These are phyloP conservation scores for Aspidiotus destructor DNA, from an alignment of 2,888 invertebrate genomes.

Conservation along the genomic window DNA sequence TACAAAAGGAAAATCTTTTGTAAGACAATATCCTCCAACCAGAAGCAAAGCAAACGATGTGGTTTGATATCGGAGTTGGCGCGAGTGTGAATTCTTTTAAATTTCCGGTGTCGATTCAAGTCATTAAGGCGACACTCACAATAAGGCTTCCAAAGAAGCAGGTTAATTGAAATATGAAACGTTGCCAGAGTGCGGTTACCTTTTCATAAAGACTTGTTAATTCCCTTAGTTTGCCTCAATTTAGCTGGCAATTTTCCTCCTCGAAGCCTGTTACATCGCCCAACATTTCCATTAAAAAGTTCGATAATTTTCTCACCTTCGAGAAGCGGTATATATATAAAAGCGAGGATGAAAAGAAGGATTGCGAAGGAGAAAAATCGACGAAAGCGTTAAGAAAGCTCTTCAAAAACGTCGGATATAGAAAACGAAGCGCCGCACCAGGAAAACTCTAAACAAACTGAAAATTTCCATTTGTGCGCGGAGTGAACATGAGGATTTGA, in stretches of 20 bases:
- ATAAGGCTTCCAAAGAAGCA: slow-evolving; percentile 32
- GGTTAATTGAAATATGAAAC: slow-evolving; percentile 32
- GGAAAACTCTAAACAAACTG: too few relatives aligned
- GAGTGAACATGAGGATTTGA: too few relatives aligned
- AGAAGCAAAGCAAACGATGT: slow-evolving; percentile 29
- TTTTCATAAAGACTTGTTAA: slow-evolving; percentile 28
- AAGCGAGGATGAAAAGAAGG: neutral
- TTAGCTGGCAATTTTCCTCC: slow-evolving; percentile 26
- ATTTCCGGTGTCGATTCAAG: slow-evolving; percentile 32
- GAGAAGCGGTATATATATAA: slow-evolving; percentile 1
- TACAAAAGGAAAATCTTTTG: slow-evolving; percentile 25
- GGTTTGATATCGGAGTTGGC: slow-evolving; percentile 30
- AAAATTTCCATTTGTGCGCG: too few relatives aligned
- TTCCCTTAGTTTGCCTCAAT: slow-evolving; percentile 21
- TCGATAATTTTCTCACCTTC: slow-evolving; percentile 1
- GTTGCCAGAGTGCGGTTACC: slow-evolving; percentile 31
- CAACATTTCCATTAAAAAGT: slow-evolving; percentile 27
- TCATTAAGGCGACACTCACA: slow-evolving; percentile 31
- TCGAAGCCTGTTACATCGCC: slow-evolving; percentile 22
- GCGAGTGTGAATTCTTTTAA: slow-evolving; percentile 29
- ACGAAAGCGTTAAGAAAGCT: neutral
- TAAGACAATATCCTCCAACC: slow-evolving; percentile 29
- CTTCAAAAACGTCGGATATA: neutral
- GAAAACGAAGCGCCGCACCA: neutral
- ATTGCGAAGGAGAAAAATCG: neutral